phyloP scores from a whole-genome alignment of 2,113 vertebrate species.

The Pelobates fuscus region DNA sequence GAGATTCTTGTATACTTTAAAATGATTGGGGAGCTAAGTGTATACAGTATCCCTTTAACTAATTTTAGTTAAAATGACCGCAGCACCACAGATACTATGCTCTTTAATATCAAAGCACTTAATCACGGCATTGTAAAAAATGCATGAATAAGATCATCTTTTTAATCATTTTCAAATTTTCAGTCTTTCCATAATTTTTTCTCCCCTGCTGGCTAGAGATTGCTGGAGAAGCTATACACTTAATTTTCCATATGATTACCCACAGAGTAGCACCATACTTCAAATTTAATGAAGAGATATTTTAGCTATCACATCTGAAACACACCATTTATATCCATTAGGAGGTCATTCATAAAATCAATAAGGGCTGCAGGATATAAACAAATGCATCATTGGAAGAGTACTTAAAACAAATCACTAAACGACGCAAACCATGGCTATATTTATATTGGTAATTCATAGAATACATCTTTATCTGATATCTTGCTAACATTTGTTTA shows the following conservation, averaged over 20 bases:
- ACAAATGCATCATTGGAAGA: constrained; percentile 39
- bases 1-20: background rate
- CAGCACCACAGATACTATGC: background rate
- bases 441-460: constrained; percentile 17
- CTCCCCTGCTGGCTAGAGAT: constrained; percentile 19
- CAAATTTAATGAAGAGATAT: constrained; percentile 48
- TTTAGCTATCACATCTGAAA: constrained; percentile 47
- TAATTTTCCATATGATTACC: constrained; percentile 50
- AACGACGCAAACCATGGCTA: background rate
- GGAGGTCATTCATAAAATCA: constrained; percentile 47
- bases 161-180: constrained; percentile 37
- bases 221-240: constrained; percentile 26
- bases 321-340: constrained; percentile 46
- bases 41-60: background rate
- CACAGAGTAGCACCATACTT: constrained; percentile 43
- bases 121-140: background rate
- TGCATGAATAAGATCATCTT: constrained; percentile 17
- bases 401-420: constrained; percentile 33
- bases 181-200: constrained; percentile 17
- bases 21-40: background rate
- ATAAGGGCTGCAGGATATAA: constrained; percentile 46
- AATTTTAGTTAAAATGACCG: background rate
- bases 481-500: background rate
- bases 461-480: constrained; percentile 22
- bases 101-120: background rate